Conservation (phyloP, 2,113 vertebrate genomes). For the Tragulus kanchil region DNA sequence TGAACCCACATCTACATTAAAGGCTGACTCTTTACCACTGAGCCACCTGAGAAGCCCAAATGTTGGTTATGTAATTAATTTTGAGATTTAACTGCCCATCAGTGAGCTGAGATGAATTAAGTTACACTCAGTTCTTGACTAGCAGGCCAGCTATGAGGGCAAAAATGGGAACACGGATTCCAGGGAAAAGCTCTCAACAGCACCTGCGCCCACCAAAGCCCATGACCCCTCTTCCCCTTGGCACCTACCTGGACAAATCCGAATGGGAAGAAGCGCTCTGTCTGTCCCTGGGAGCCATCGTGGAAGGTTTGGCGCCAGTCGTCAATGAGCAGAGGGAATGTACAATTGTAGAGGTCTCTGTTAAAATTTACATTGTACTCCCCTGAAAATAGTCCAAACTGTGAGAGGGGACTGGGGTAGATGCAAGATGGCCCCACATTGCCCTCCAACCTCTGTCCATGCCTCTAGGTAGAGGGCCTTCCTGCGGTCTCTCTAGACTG, state of each 20-base stretch:
- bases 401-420: background rate
- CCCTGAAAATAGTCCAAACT: conserved; percentile 84
- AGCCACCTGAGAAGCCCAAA: background rate
- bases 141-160: background rate
- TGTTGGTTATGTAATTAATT: background rate
- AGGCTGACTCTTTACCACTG: too few species aligned
- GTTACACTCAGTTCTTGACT: background rate
- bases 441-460: background rate
- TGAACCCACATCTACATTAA: too few species aligned
- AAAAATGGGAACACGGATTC: background rate
- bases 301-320: conserved; percentile 95
- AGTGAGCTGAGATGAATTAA: background rate
- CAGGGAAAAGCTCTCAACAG: background rate
- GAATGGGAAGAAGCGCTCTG: conserved; percentile 91
- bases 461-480: background rate
- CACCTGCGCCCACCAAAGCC: too few species aligned
- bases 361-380: conserved; percentile 90
- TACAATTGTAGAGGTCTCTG: conserved; percentile 92
- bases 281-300: conserved; percentile 89
- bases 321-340: conserved; percentile 92
- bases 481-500: background rate
- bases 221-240: background rate
- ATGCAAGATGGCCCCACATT: background rate
- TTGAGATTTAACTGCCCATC: background rate
- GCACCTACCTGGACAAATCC: conserved; percentile 95